These are phyloP conservation scores for Rotaria socialis DNA, from an alignment of 2,888 invertebrate genomes.

Conservation along the genomic window DNA sequence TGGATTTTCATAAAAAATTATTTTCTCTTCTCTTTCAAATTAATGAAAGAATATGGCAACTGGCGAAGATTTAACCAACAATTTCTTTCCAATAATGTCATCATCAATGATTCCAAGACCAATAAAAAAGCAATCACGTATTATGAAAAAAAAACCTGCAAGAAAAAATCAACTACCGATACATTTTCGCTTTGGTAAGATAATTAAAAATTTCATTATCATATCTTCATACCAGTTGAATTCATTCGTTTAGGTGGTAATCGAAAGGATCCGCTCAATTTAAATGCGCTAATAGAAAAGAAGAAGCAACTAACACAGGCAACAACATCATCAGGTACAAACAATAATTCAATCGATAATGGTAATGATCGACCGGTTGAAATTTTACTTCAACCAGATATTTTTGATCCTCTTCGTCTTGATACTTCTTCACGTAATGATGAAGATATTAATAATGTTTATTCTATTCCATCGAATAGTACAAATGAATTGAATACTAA, in stretches of 20 bases:
- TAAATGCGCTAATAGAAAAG: slow-evolving; percentile 21
- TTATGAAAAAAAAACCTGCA: neutral
- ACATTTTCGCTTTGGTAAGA: neutral
- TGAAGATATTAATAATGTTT: neutral
- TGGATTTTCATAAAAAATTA: neutral
- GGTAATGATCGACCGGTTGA: slow-evolving; percentile 14
- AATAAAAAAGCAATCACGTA: neutral
- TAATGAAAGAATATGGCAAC: slow-evolving; percentile 23
- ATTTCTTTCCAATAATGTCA: neutral
- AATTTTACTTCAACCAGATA: slow-evolving; percentile 26
- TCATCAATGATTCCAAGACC: neutral
- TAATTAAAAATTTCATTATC: too few relatives aligned
- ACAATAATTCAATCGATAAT: neutral
- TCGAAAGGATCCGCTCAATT: slow-evolving; percentile 17
- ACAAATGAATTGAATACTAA: neutral
- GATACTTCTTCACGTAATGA: slow-evolving; percentile 12
- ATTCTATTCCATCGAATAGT: slow-evolving; percentile 28
- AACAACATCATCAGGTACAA: neutral
- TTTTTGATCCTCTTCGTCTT: slow-evolving; percentile 12
- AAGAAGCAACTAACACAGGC: neutral
- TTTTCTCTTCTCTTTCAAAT: neutral
- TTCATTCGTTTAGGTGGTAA: neutral
- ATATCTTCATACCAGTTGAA: too few relatives aligned
- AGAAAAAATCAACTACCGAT: neutral
- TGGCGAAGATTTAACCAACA: neutral